phyloP scores from a whole-genome alignment of 2,888 invertebrate genomes.

The Stenotaenia linearis region DNA sequence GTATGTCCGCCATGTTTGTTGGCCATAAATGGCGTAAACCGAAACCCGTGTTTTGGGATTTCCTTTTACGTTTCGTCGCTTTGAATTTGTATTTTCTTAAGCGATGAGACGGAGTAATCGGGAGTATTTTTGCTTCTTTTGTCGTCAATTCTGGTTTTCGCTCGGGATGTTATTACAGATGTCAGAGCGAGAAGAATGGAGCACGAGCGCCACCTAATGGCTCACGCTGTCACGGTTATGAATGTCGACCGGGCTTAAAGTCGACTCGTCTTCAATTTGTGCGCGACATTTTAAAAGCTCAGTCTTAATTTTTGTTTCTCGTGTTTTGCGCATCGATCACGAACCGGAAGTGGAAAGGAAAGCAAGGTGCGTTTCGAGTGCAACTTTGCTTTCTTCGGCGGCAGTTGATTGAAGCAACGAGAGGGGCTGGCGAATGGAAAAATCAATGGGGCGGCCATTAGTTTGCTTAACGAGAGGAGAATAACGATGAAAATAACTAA shows the following conservation, averaged over 20 bases:
- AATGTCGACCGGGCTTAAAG: conserved; percentile 24
- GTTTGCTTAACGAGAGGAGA: background rate
- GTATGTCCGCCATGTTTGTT: no score
- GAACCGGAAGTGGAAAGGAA: background rate
- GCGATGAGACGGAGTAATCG: background rate
- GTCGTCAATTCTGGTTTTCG: conserved; percentile 20
- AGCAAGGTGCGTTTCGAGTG: background rate
- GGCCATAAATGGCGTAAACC: no score
- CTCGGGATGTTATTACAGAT: conserved; percentile 26
- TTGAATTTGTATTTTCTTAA: background rate
- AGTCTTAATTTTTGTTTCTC: background rate
- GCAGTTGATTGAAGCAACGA: background rate
- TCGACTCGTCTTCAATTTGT: conserved; percentile 26
- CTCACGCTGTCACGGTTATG: conserved; percentile 14
- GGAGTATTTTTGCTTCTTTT: background rate
- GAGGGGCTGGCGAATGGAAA: background rate
- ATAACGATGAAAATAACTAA: background rate
- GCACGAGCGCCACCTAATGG: conserved; percentile 20
- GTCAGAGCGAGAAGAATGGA: conserved; percentile 14
- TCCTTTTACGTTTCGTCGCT: background rate
- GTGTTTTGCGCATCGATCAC: background rate
- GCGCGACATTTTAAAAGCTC: background rate
- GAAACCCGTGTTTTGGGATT: no score
- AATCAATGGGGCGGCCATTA: conserved; percentile 21
- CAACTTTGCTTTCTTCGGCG: background rate